A percentile compares a stretch with the other conserved stretches of the same genome.
Conservation (phyloP, 2,797 vertebrate species). For the Siniperca undulata region DNA sequence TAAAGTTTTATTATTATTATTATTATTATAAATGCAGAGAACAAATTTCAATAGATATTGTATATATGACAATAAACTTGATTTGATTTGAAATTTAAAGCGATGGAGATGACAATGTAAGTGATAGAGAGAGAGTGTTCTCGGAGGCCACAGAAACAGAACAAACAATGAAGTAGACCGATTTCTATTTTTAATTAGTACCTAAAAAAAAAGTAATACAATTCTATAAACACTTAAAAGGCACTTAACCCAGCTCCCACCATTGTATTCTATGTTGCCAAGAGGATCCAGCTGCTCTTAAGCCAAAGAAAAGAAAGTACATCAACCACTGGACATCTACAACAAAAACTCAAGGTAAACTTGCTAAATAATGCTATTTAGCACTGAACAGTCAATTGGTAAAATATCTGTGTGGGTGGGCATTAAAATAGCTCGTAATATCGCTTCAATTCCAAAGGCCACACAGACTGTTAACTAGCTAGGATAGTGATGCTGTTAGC, state of each 20-base stretch:
- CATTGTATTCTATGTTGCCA: background rate
- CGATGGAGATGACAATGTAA: slow-evolving; percentile 7
- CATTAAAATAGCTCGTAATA: too few relatives aligned
- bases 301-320: background rate
- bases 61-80: too few relatives aligned
- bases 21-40: too few relatives aligned
- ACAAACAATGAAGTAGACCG: background rate
- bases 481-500: too few relatives aligned
- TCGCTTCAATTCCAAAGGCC: too few relatives aligned
- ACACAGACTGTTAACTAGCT: too few relatives aligned
- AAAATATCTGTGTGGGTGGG: too few relatives aligned
- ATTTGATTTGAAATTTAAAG: slow-evolving; percentile 25
- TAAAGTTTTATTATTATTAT: too few relatives aligned
- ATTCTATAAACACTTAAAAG: slow-evolving; percentile 1
- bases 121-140: background rate
- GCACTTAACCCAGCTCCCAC: background rate
- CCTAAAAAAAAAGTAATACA: background rate
- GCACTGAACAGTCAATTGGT: background rate
- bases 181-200: background rate
- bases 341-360: background rate
- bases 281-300: background rate
- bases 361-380: background rate
- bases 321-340: background rate
- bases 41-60: too few relatives aligned
- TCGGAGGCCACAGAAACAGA: background rate